These are phyloP conservation scores for Unio pictorum DNA, from an alignment of 2,888 invertebrate genomes.

Conservation along the genomic window DNA sequence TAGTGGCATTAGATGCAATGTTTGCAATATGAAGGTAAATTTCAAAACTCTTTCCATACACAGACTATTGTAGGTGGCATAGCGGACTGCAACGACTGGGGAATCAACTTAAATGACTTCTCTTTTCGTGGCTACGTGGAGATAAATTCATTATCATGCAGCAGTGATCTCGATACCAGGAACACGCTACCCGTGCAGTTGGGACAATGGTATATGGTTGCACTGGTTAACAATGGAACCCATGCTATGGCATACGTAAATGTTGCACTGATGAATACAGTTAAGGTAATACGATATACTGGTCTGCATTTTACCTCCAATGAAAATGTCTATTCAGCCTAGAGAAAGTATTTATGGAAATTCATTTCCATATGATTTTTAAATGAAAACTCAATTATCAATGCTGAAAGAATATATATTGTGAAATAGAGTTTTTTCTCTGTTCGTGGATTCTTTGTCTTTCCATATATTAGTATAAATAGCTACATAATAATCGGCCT, in stretches of 20 bases:
- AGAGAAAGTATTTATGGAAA: too few relatives aligned
- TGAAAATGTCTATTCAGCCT: too few relatives aligned
- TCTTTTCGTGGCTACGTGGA: conserved; percentile 41
- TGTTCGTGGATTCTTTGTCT: too few relatives aligned
- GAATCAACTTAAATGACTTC: conserved; percentile 46
- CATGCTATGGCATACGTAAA: conserved; percentile 39
- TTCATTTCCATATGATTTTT: too few relatives aligned
- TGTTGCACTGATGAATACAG: conserved; percentile 25
- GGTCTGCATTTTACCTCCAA: neutral
- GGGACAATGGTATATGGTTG: conserved; percentile 52
- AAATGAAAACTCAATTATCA: too few relatives aligned
- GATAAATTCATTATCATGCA: conserved; percentile 30
- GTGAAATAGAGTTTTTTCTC: too few relatives aligned
- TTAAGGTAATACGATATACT: conserved; percentile 19
- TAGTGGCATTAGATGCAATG: too few relatives aligned
- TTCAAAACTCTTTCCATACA: neutral
- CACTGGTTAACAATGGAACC: conserved; percentile 44
- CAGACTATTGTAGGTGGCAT: conserved; percentile 51
- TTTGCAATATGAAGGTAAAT: too few relatives aligned
- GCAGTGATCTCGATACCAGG: conserved; percentile 35
- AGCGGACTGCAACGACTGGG: conserved; percentile 46
- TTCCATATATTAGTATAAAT: too few relatives aligned
- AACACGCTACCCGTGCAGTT: conserved; percentile 15
- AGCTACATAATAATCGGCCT: too few relatives aligned
- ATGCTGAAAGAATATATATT: too few relatives aligned